phyloP scores from a whole-genome alignment of 2,797 vertebrate species.

The Diplodus puntazzo region DNA sequence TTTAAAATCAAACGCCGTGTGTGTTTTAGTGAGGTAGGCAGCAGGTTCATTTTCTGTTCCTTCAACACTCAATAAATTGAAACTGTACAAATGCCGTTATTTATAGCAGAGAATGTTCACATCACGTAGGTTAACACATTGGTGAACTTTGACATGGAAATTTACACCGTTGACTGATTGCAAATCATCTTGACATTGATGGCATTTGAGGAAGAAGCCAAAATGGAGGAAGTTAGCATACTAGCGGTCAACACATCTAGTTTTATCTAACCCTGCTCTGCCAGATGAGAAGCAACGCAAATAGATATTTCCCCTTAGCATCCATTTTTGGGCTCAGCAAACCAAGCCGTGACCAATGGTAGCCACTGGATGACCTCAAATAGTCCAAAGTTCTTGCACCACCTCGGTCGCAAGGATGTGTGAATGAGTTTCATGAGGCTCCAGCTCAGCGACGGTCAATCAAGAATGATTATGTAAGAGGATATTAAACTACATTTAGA shows the following conservation, averaged over 20 bases:
- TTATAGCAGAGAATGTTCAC: neutral
- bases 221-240: neutral
- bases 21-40: conserved; percentile 36
- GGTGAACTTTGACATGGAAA: neutral
- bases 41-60: conserved; percentile 6
- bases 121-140: neutral
- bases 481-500: neutral
- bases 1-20: conserved; percentile 61
- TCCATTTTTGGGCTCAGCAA: neutral
- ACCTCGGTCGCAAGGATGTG: neutral
- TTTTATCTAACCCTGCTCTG: neutral
- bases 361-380: neutral
- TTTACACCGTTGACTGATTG: neutral
- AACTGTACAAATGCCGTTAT: neutral
- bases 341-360: neutral
- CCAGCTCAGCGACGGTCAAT: neutral
- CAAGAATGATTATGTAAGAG: neutral
- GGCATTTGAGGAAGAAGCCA: neutral
- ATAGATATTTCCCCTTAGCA: neutral
- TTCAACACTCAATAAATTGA: neutral
- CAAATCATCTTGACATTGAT: conserved; percentile 2
- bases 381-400: neutral
- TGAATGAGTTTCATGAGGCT: neutral
- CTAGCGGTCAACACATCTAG: neutral
- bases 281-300: neutral